phyloP scores from a whole-genome alignment of 2,113 vertebrate genomes.

The Sinocyclocheilus grahami region DNA sequence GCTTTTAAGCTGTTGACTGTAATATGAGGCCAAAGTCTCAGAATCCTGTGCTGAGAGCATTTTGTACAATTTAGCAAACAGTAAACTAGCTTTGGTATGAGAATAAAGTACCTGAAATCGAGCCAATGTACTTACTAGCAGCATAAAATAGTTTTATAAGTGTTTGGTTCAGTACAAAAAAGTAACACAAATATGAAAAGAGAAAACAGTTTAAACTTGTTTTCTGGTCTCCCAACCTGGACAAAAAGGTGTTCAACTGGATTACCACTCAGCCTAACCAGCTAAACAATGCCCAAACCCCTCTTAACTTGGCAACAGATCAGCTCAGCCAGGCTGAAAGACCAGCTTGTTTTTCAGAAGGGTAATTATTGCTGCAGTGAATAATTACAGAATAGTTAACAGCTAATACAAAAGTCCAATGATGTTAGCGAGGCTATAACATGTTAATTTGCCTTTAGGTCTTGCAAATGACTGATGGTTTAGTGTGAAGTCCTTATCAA shows the following conservation, averaged over 20 bases:
- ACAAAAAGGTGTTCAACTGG: background rate
- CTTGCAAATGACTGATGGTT: background rate
- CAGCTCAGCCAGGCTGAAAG: background rate
- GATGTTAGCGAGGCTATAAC: constrained; percentile 10
- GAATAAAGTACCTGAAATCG: background rate
- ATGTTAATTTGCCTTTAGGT: background rate
- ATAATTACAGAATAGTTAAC: background rate
- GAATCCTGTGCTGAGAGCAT: background rate
- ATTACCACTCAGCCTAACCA: background rate
- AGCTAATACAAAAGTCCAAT: background rate
- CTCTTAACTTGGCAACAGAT: background rate
- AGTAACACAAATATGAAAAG: background rate
- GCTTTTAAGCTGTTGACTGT: background rate
- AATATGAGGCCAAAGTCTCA: background rate
- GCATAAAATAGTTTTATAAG: background rate
- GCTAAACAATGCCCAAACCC: too few relatives aligned
- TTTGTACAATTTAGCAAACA: background rate
- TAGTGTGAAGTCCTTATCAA: constrained; percentile 9
- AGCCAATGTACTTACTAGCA: background rate
- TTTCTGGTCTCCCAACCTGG: background rate
- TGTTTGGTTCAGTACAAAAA: background rate
- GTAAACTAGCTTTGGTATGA: background rate
- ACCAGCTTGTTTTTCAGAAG: background rate
- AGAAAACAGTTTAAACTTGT: background rate
- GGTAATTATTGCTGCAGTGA: background rate